Evolutionary conservation across 2,888 invertebrate genomes (phyloP), one percentile per base, ranked within the genome.

Genomic region (Pediacus dermestoides): DNA sequence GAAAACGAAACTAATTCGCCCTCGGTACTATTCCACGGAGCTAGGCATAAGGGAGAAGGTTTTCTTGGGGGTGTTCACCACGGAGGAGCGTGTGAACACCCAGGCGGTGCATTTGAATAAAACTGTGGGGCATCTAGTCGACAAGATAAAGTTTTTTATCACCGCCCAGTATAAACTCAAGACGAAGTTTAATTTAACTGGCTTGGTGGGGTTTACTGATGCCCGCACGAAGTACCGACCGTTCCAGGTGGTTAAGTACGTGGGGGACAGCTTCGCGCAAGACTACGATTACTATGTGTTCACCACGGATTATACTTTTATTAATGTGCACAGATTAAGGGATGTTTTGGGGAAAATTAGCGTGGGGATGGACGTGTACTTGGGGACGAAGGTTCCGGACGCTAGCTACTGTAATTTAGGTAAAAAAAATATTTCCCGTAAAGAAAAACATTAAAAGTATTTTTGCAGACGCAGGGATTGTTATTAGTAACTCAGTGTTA

Each of bases 11-110:
- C 74, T 89, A 48, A 75, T 85, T 35, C 78, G 96, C 2, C 93
- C 95, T 1, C 76, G 95, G 12, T 97, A 93, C 72, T 94, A 92
- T 63, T 91, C 90, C 30, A 92, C 95, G 0, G 97, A 97, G 67
- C 77, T 97, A 37, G 95, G 93, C 10, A 94, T 96, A 54, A 77
- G 87, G 44, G 89, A 90, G 50, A 89, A 90, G 60, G 66, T 95
- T 8, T 87, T 95, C 60, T 81, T 92, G 16, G 92, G 87, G 10
- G 84, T 94, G 21, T 74, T 95, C 58, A 88, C 87, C 10, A 81
- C 82, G 1, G 81, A 82, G 56, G 80, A 81, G 32, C 85, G 77
- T 60, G 80, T 83, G 9, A 79, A 83, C 41, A 79, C 76, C 21
- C 76, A 85, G 49, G 88, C 88, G 0, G 74, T 84, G 18, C 90